Conservation (phyloP, 1,140 invertebrate genomes). For the Lycorma delicatula region DNA sequence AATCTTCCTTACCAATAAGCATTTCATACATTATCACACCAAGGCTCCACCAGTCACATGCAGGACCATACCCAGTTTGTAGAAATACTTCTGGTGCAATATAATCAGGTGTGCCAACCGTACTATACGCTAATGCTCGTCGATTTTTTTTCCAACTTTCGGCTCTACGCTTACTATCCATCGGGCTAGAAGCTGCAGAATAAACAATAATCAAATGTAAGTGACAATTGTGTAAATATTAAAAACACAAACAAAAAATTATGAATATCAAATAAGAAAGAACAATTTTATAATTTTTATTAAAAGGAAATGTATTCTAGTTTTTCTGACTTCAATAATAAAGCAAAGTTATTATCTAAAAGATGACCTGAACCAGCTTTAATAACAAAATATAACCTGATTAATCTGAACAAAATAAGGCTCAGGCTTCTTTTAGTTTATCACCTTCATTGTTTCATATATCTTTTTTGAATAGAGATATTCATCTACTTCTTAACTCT, state of each 20-base stretch:
- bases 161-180: slow-evolving; percentile 93
- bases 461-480: no score
- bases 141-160: slow-evolving; percentile 97
- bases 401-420: no score
- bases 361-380: no score
- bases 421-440: no score
- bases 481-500: no score
- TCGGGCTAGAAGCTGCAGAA: slow-evolving; percentile 59
- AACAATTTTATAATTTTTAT: no score
- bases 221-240: not conserved
- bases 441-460: no score
- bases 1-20: slow-evolving; percentile 79
- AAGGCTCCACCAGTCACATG: slow-evolving; percentile 99
- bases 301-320: no score
- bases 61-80: slow-evolving; percentile 93
- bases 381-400: no score
- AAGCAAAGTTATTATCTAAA: no score
- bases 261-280: no score
- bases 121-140: slow-evolving; percentile 86
- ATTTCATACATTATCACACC: slow-evolving; percentile 99
- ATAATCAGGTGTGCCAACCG: slow-evolving; percentile 98
- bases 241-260: not conserved
- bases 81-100: slow-evolving; percentile 98
- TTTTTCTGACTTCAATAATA: no score
- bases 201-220: not conserved